Base-by-base conservation (phyloP, 2,113 vertebrate species). In the Leptodactylus fuscus region DNA sequence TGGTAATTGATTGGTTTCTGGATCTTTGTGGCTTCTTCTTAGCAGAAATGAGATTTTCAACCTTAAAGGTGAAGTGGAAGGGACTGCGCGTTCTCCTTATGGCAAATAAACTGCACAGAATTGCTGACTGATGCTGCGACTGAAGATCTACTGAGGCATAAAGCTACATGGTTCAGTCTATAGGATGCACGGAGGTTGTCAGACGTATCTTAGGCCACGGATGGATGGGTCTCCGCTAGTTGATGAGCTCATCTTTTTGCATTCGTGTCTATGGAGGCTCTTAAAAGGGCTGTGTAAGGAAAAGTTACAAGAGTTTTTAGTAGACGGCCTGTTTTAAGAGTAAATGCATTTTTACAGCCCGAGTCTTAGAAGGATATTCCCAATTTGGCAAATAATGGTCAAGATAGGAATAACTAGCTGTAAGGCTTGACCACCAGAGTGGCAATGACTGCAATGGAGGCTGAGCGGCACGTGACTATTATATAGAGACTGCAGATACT, bases 1-100 rank as follows among this genome's bases (percentile, higher is more conserved):
- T 27, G 44, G 67, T 70, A 70, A 71, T 74, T 41, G 69, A 74
- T 83, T 58, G 36, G n/a, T 74, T 73, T 60, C 49, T n/a, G 32
- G 38, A 38, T 20, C 29, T 70, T 83, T 69, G 36, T 34, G 16
- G 29, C 65, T 9, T 60, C 48, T 10, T 74, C 24, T 83, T 7
- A 1, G 18, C 69, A 74, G 48, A 83, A 83, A 82, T 83, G 10
- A n/a, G 67, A 58, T 82, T 82, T 82, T 55, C 12, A 83, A 44
- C 51, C 49, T 83, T 55, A 83, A 74, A 58, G 16, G 81, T 29
- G 62, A 71, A 71, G 48, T 48, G 29, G 65, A 51, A 71, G 32
- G 32, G 16, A 38, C 29, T 22, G 48, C 41, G 15, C 18, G 29
- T 65, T 44, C n/a, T 36, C 8, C 36, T 13, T 10, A 18, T 10